phyloP scores from a whole-genome alignment of 1,140 invertebrate species.

The Melanaphis sacchari region DNA sequence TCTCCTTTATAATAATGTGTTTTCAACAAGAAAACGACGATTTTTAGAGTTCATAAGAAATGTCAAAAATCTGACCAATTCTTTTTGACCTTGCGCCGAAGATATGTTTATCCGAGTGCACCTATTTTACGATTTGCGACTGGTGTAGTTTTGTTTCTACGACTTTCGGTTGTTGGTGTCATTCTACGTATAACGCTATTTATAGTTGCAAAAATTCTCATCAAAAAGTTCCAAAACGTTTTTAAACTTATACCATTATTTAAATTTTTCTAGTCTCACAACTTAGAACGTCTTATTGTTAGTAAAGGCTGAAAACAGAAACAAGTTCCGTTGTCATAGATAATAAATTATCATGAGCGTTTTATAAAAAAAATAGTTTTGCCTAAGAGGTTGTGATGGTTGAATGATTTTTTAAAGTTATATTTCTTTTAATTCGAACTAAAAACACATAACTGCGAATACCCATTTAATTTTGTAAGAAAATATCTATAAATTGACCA shows the following conservation, averaged over 20 bases:
- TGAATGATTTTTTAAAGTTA: background rate
- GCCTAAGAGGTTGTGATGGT: background rate
- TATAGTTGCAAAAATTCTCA: background rate
- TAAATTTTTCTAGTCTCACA: background rate
- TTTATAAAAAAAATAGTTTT: background rate
- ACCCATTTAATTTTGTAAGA: too few relatives aligned
- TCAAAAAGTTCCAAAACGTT: too few relatives aligned
- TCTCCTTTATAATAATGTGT: background rate
- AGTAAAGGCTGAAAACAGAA: background rate
- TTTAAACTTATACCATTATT: background rate
- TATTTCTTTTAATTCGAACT: background rate
- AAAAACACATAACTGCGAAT: background rate
- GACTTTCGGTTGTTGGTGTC: background rate
- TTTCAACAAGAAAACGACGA: background rate
- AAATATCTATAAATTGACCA: too few relatives aligned
- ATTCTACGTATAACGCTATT: background rate
- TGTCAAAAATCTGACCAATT: background rate
- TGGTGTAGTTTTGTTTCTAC: background rate
- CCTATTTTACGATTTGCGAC: background rate
- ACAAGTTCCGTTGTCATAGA: background rate
- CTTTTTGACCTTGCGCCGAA: background rate
- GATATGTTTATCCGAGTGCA: background rate
- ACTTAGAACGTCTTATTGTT: background rate
- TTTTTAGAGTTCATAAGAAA: background rate
- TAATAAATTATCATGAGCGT: background rate